Evolutionary conservation across 2,888 invertebrate species (phyloP), one percentile per base, ranked within the genome.

Genomic region (Ichneumon xanthorius): DNA sequence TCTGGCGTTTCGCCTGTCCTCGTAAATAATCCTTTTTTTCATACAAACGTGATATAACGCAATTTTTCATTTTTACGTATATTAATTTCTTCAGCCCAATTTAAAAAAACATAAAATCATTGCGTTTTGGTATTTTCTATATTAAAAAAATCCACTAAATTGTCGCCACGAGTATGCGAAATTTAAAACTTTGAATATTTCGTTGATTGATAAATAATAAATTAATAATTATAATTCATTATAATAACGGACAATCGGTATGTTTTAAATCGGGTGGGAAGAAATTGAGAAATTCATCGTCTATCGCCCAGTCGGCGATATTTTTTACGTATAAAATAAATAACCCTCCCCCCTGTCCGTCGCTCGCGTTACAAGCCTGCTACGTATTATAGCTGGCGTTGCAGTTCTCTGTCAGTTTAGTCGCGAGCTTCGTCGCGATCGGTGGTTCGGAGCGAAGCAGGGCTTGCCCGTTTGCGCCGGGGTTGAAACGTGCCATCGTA

Each of bases 401-500:
- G 40, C 71, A 67, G 72, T 58, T 50, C 48, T 83, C 86, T 65
- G 89, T 88, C 91, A 92, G 92, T 92, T 90, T 88, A 88, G 90
- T 91, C 90, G 91, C 91, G 92, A 91, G 89, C 89, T 92, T 90
- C 89, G 91, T 89, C 89, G 92, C 87, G 91, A 86, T 86, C 87
- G 86, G 91, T 90, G 89, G 89, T 89, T 33, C 86, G 82, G 79
- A 88, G 75, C 45, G 75, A 87, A 87, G 86, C 88, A 87, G 89
- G 86, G 87, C 81, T 88, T 87, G 48, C 65, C 67, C 50, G 22
- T 58, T 33, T 88, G 88, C 87, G 89, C 88, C 88, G 91, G 91
- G 90, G 78, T 77, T 89, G 88, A 89, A 90, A 89, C 90, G 90
- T 89, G 88, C 88, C 71, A 80, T 80, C 26, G 30, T 84, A 50